A percentile compares a stretch with the other conserved stretches of the same genome.
These are phyloP conservation scores for Astreopora myriophthalma DNA, from an alignment of 64 coral and sea anemone genomes.

Conservation along the genomic window DNA sequence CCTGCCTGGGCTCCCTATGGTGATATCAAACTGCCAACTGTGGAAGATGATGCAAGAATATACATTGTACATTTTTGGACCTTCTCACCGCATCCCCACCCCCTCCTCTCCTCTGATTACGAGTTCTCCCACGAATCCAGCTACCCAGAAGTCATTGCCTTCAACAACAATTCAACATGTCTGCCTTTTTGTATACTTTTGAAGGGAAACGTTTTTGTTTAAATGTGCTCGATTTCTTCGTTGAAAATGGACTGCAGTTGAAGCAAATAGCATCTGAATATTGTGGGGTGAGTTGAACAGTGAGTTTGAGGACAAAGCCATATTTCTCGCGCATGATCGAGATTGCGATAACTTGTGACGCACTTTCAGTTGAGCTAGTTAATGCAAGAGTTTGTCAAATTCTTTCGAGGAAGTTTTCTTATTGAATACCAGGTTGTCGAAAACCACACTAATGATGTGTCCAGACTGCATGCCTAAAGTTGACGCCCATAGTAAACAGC, in stretches of 20 bases:
- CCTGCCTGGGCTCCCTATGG: too few species aligned
- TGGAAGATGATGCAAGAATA: too few species aligned
- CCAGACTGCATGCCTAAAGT: too few species aligned
- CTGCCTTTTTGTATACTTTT: conserved; percentile 55
- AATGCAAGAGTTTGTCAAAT: too few species aligned
- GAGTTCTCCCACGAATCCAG: background rate
- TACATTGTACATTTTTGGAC: too few species aligned
- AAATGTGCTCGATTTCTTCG: background rate
- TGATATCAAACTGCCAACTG: too few species aligned
- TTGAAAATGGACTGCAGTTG: conserved; percentile 2
- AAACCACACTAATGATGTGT: too few species aligned
- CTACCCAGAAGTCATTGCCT: background rate
- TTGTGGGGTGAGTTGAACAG: conserved; percentile 8
- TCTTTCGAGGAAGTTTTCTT: background rate
- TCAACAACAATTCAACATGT: conserved; percentile 17
- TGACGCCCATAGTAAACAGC: too few species aligned
- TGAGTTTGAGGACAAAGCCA: background rate
- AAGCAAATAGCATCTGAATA: conserved; percentile 6
- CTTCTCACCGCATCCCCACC: too few species aligned
- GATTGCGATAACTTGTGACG: background rate
- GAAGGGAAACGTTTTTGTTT: background rate
- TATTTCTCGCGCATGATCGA: background rate
- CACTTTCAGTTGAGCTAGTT: too few species aligned
- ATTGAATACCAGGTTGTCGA: too few species aligned
- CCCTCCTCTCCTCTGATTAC: background rate